Percentiles rank a stretch among this genome's conserved stretches.
Evolutionary conservation across 2,113 vertebrate species (phyloP).

Genomic region (Lepus timidus): DNA sequence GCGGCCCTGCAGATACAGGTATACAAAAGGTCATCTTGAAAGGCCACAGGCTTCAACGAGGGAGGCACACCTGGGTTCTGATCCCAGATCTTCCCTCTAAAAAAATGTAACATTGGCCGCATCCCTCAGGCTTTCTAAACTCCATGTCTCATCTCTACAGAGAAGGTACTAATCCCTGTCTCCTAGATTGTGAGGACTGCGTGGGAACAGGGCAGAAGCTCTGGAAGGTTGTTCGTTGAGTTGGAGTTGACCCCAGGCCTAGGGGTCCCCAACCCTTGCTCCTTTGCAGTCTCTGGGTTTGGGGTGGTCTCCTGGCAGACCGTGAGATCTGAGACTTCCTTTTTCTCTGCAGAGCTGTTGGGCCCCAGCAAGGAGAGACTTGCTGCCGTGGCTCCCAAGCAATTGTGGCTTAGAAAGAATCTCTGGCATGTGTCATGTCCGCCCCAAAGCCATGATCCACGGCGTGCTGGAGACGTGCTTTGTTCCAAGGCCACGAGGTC

Average conservation of each 20-base stretch:
- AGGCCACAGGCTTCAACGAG: background rate
- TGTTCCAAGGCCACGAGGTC: conserved; percentile 75
- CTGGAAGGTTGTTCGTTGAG: background rate
- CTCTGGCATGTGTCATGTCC: conserved; percentile 84
- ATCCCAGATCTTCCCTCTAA: background rate
- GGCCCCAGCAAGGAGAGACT: conserved; percentile 78
- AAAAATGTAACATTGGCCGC: background rate
- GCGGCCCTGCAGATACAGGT: background rate
- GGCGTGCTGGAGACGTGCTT: conserved; percentile 80
- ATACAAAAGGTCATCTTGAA: background rate
- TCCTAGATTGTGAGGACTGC: background rate
- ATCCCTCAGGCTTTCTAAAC: background rate
- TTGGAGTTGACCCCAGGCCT: background rate
- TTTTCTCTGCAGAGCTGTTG: conserved; percentile 73
- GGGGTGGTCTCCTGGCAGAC: conserved; percentile 30
- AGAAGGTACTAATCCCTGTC: background rate
- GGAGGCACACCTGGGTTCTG: background rate
- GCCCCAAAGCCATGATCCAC: conserved; percentile 81
- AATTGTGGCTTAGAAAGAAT: conserved; percentile 88
- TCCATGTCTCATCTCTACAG: background rate
- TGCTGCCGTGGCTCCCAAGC: conserved; percentile 80
- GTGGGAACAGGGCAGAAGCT: background rate
- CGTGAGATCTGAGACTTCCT: conserved; percentile 1
- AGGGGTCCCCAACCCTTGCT: background rate
- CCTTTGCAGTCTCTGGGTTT: background rate